A percentile compares a stretch with the other conserved stretches of the same genome.
phyloP scores from a whole-genome alignment of 92 coral and sea anemone genomes.

The Virgularia gustaviana region DNA sequence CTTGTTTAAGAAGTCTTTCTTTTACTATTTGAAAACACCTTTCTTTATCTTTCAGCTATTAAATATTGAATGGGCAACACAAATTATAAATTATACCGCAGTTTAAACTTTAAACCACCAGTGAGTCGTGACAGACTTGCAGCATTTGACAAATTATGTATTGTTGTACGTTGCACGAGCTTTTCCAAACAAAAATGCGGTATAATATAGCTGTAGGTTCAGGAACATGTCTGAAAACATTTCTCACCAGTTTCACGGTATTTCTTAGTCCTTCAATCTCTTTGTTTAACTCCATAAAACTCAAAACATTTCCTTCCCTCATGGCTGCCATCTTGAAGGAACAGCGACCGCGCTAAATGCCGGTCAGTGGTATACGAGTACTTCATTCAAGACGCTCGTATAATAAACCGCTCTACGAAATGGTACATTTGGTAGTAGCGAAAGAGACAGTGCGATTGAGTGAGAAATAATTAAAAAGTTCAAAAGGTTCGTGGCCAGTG shows the following conservation, averaged over 20 bases:
- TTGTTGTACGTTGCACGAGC: not conserved
- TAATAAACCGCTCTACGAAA: too few species aligned
- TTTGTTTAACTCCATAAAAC: not conserved
- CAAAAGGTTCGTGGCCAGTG: not conserved
- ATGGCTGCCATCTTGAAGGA: slow-evolving; percentile 31
- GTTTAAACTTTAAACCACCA: not conserved
- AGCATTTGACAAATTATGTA: not conserved
- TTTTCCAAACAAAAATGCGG: not conserved
- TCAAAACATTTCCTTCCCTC: not conserved
- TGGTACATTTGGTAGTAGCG: too few species aligned
- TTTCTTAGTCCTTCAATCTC: slow-evolving; percentile 25
- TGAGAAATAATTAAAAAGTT: too few species aligned
- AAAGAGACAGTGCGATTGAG: too few species aligned
- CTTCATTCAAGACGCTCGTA: too few species aligned
- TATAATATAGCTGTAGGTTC: not conserved
- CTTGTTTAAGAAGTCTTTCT: not conserved
- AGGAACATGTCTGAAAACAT: not conserved
- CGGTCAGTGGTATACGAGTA: too few species aligned
- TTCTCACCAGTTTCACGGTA: slow-evolving; percentile 3
- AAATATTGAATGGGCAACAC: not conserved
- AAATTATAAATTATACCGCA: not conserved
- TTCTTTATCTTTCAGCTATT: slow-evolving; percentile 7
- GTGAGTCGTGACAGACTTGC: too few species aligned
- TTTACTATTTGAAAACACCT: slow-evolving; percentile 15
- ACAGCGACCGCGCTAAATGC: slow-evolving; percentile 11